Base-by-base conservation (phyloP, 2,113 vertebrate species). In the Gymnocephalus cernua region DNA sequence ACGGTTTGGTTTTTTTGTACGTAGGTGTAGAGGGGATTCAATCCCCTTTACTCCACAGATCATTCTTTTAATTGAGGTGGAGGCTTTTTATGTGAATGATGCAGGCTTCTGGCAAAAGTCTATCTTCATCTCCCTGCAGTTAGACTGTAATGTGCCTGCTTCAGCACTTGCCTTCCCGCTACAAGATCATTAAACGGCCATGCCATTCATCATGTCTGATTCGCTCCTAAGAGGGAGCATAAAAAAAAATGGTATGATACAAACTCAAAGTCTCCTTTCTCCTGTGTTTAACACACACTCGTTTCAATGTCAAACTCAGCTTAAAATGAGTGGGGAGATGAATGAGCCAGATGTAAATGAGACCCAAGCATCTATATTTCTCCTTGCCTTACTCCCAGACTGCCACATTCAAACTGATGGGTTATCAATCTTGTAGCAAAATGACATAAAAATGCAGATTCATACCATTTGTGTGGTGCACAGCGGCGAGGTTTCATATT, bases 401-500 rank as follows among this genome's bases (percentile, higher is more conserved):
- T 62, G 86, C 44, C 79, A 70, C 78, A 50, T 74, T 79, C 47
- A 35, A 38, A 50, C 32, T 58, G 62, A 80, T 50, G 78, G 74
- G 59, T 77, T 62, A 91, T 93, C 88, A 87, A 76, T 93, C 90
- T 82, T 50, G 35, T 4, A 18, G 66, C 68, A 70, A 86, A 41
- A 86, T 79, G 66, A 62, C 48, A 69, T 85, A 80, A 86, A 92
- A 79, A 91, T 91, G 86, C 76, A 88, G 73, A 90, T 90, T 82
- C 23, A 27, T 56, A 23, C 74, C 72, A 79, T 86, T 76, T 82
- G 79, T 64, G 73, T 68, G 50, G 48, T 50, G 78, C 64, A 71
- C 19, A 32, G 66, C 25, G 23, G 35, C 44, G 0, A 5, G 29
- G 64, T 56, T 76, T 71, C 58, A 27, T 75, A 83, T 86, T 81